Evolutionary conservation across 2,113 vertebrate species (phyloP).

Genomic region (Xiphorhynchus elegans): DNA sequence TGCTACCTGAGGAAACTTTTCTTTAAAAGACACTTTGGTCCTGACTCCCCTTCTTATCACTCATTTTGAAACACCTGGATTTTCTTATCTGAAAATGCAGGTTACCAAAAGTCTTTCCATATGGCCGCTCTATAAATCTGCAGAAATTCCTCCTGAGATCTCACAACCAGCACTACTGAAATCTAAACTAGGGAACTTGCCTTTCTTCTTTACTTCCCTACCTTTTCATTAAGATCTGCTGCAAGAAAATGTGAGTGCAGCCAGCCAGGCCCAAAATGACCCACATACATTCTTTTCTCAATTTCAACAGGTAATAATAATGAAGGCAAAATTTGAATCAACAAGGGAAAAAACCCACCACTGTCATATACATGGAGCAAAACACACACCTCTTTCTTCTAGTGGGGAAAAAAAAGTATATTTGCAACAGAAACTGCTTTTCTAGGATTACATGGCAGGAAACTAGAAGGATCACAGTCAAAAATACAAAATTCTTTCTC

Average conservation of each 20-base stretch:
- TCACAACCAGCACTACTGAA: neutral
- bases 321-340: neutral
- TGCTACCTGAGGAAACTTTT: neutral
- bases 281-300: neutral
- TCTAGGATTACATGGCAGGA: neutral
- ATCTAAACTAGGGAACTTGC: neutral
- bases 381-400: neutral
- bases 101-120: neutral
- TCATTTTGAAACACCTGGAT: neutral
- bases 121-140: neutral
- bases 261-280: neutral
- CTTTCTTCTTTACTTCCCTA: constrained; percentile 7
- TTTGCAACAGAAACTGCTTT: neutral
- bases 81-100: neutral
- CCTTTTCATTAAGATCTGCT: neutral
- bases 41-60: neutral
- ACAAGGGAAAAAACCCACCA: neutral
- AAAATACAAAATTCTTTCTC: neutral
- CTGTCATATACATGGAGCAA: neutral
- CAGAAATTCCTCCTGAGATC: neutral
- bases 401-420: too few species aligned
- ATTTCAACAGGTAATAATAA: neutral
- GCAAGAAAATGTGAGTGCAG: neutral
- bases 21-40: neutral
- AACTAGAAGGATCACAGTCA: neutral